A percentile compares a stretch with the other conserved stretches of the same genome.
phyloP scores from a whole-genome alignment of 2,888 invertebrate genomes.

The Rhamphomyia laevipes region DNA sequence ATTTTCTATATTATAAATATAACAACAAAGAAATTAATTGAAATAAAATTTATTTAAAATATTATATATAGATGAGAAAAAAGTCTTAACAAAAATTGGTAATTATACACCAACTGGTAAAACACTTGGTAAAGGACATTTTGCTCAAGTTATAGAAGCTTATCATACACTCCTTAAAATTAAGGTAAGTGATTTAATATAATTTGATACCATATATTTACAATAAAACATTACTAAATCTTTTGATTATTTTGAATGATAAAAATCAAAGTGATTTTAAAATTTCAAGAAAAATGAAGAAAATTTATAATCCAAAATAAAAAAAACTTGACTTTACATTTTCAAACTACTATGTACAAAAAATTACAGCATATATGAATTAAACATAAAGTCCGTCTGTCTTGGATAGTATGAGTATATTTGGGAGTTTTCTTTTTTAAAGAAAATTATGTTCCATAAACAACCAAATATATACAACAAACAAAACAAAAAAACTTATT shows the following conservation, averaged over 20 bases:
- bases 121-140: conserved; percentile 62
- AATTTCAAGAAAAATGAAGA: neutral
- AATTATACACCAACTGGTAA: conserved; percentile 60
- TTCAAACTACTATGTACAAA: neutral
- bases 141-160: conserved; percentile 63
- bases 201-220: neutral
- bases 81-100: conserved; percentile 48
- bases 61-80: conserved; percentile 17
- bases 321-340: neutral
- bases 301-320: neutral
- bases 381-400: too few relatives aligned
- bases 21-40: too few relatives aligned
- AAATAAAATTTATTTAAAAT: too few relatives aligned
- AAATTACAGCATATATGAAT: neutral
- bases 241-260: neutral
- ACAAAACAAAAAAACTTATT: too few relatives aligned
- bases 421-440: too few relatives aligned
- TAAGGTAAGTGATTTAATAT: conserved; percentile 42
- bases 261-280: neutral
- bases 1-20: too few relatives aligned
- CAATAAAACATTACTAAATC: neutral
- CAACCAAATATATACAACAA: too few relatives aligned
- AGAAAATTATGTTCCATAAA: too few relatives aligned
- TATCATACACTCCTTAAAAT: conserved; percentile 53
- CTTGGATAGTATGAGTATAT: too few relatives aligned